phyloP scores from a whole-genome alignment of 2,113 vertebrate species.

The Leucoraja erinaceus region DNA sequence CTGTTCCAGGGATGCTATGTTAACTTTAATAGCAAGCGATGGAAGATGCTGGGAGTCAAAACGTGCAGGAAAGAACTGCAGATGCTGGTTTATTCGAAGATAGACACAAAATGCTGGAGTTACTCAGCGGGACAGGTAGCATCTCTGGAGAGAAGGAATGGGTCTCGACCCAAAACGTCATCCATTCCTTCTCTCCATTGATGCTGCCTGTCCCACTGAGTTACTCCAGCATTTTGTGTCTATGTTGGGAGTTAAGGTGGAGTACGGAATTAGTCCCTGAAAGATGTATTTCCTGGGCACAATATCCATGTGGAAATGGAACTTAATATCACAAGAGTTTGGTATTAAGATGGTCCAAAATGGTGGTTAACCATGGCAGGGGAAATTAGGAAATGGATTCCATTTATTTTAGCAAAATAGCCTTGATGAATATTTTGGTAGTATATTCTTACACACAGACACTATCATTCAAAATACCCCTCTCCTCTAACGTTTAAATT shows the following conservation, averaged over 20 bases:
- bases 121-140: too few relatives aligned
- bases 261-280: neutral
- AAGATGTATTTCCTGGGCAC: neutral
- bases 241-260: too few relatives aligned
- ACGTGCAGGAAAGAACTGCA: too few relatives aligned
- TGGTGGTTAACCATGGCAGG: neutral
- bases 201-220: too few relatives aligned
- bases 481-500: neutral
- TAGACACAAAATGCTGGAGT: too few relatives aligned
- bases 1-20: neutral
- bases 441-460: neutral
- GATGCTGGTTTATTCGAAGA: too few relatives aligned
- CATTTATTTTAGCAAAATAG: neutral
- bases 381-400: neutral
- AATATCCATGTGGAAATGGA: neutral
- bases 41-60: neutral
- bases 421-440: constrained; percentile 19
- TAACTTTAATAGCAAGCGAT: neutral
- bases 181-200: too few relatives aligned
- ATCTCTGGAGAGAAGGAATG: too few relatives aligned
- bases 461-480: neutral
- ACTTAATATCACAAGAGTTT: neutral
- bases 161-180: too few relatives aligned
- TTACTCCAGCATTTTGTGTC: too few relatives aligned
- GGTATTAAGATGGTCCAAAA: neutral